A percentile compares a stretch with the other conserved stretches of the same genome.
These are phyloP conservation scores for Cotesia vestalis DNA, from an alignment of 1,140 invertebrate species.

Conservation along the genomic window DNA sequence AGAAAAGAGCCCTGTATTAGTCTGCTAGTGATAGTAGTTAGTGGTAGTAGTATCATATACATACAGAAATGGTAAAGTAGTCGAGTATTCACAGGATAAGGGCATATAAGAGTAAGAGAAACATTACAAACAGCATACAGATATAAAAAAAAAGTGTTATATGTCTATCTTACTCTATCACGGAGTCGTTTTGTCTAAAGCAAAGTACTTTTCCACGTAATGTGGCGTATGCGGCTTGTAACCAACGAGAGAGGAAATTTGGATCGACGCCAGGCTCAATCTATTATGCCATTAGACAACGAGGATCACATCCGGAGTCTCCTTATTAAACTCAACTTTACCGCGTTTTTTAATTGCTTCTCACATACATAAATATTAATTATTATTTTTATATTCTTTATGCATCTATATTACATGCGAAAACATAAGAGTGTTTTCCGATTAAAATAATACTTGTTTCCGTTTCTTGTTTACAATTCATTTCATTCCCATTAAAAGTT, in stretches of 20 bases:
- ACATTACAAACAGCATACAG: neutral
- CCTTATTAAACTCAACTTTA: slow-evolving; percentile 38
- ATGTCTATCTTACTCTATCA: slow-evolving; percentile 16
- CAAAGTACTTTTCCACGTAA: slow-evolving; percentile 26
- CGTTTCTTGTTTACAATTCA: too few species aligned
- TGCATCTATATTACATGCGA: neutral
- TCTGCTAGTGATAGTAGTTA: too few species aligned
- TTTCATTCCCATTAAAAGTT: too few species aligned
- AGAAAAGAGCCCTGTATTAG: neutral
- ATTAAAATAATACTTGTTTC: neutral
- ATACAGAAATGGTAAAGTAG: neutral
- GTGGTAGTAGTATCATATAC: neutral
- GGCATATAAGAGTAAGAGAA: neutral
- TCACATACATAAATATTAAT: slow-evolving; percentile 40
- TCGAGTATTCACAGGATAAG: neutral
- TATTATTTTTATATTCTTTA: slow-evolving; percentile 7
- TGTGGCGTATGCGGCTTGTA: slow-evolving; percentile 30
- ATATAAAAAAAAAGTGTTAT: slow-evolving; percentile 9
- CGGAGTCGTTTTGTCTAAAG: neutral
- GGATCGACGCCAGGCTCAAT: slow-evolving; percentile 40
- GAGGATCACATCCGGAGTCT: slow-evolving; percentile 37
- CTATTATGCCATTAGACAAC: slow-evolving; percentile 42
- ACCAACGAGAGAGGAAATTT: slow-evolving; percentile 35
- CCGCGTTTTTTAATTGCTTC: slow-evolving; percentile 41
- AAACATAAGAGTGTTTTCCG: slow-evolving; percentile 7